Percentiles rank a stretch among this genome's conserved stretches.
Conservation (phyloP, 2,797 vertebrate species). For the Triplophysa yarkandensis region DNA sequence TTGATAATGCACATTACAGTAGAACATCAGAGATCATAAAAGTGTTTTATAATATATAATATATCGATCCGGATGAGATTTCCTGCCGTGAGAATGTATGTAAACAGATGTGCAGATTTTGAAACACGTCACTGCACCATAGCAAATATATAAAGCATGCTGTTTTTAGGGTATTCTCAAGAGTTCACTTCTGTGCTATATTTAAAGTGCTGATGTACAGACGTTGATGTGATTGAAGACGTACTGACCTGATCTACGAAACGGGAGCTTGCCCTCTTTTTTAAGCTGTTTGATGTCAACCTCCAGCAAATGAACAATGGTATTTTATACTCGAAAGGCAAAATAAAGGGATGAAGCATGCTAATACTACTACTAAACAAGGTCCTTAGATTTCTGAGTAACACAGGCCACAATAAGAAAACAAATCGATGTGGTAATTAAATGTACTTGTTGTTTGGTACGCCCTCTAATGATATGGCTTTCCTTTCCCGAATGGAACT, state of each 20-base stretch:
- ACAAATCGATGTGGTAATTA: slow-evolving; percentile 50
- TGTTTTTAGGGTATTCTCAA: slow-evolving; percentile 4
- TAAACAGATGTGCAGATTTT: not conserved
- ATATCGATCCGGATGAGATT: not conserved
- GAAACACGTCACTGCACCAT: slow-evolving; percentile 7
- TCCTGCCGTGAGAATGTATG: not conserved
- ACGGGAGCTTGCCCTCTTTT: slow-evolving; percentile 29
- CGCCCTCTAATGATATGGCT: slow-evolving; percentile 50
- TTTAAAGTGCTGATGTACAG: slow-evolving; percentile 34
- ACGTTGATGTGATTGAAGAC: slow-evolving; percentile 8
- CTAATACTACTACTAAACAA: not conserved
- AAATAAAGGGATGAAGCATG: not conserved
- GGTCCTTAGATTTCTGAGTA: slow-evolving; percentile 5
- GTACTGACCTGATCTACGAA: slow-evolving; percentile 19
- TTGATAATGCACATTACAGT: too few species aligned
- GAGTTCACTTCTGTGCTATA: slow-evolving; percentile 16
- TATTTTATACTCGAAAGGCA: slow-evolving; percentile 11
- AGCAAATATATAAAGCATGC: not conserved
- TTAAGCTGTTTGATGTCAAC: slow-evolving; percentile 29
- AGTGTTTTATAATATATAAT: not conserved
- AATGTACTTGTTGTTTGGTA: slow-evolving; percentile 51
- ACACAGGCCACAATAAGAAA: slow-evolving; percentile 19
- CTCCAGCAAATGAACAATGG: slow-evolving; percentile 30
- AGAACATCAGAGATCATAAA: not conserved
- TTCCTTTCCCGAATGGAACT: slow-evolving; percentile 50